Percentiles rank a stretch among this genome's conserved stretches.
These are phyloP conservation scores for Caprella mutica DNA, from an alignment of 2,888 invertebrate species.

Conservation along the genomic window DNA sequence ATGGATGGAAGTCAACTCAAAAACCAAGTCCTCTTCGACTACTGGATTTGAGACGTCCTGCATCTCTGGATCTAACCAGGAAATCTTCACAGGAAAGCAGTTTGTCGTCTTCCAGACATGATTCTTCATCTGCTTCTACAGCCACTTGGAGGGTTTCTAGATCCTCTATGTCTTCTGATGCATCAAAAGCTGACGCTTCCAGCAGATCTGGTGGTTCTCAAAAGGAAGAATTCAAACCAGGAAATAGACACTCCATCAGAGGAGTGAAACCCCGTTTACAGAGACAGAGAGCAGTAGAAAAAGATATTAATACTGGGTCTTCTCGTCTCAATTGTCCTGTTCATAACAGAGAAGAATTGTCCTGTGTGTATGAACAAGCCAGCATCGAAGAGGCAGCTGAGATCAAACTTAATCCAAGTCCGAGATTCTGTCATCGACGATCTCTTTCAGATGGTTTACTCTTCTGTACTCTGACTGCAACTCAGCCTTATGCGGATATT, in stretches of 20 bases:
- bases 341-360: slow-evolving; percentile 28
- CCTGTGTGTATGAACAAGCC: slow-evolving; percentile 33
- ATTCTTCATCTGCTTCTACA: slow-evolving; percentile 77
- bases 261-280: slow-evolving; percentile 59
- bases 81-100: slow-evolving; percentile 88
- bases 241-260: not conserved
- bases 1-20: slow-evolving; percentile 58
- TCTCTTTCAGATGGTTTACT: slow-evolving; percentile 13
- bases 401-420: slow-evolving; percentile 9
- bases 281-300: slow-evolving; percentile 64
- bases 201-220: slow-evolving; percentile 11
- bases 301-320: slow-evolving; percentile 14
- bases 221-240: slow-evolving; percentile 4
- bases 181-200: slow-evolving; percentile 37
- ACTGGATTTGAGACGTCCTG: slow-evolving; percentile 48
- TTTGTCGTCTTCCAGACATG: slow-evolving; percentile 76
- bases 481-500: slow-evolving; percentile 12
- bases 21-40: slow-evolving; percentile 41
- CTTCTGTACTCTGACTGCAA: slow-evolving; percentile 5
- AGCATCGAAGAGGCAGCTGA: slow-evolving; percentile 28
- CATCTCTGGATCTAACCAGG: slow-evolving; percentile 75
- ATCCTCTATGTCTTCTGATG: slow-evolving; percentile 60
- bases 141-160: slow-evolving; percentile 80
- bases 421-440: slow-evolving; percentile 7
- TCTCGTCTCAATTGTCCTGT: slow-evolving; percentile 24